A percentile compares a stretch with the other conserved stretches of the same genome.
Conservation (phyloP, 2,888 invertebrate genomes). For the Bibio marci region DNA sequence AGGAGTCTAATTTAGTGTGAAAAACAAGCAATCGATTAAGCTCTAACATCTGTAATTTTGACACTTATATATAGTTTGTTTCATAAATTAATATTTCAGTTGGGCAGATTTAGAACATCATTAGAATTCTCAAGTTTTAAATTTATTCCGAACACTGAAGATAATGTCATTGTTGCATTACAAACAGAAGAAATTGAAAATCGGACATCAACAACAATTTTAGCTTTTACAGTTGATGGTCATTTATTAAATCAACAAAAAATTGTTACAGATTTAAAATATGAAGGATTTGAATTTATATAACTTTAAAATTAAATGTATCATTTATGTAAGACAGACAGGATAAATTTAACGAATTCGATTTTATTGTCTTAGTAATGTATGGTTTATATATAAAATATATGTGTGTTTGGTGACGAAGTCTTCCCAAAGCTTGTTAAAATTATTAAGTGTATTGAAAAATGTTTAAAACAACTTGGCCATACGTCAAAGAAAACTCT, state of each 20-base stretch:
- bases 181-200: conserved; percentile 87
- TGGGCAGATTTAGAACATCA: conserved; percentile 38
- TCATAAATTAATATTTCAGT: conserved; percentile 19
- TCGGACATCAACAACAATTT: conserved; percentile 71
- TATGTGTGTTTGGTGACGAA: too few species aligned
- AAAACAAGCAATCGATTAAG: too few species aligned
- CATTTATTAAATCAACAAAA: conserved; percentile 54
- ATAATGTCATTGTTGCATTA: conserved; percentile 76
- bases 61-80: neutral
- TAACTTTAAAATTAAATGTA: conserved; percentile 31
- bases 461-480: too few species aligned
- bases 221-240: conserved; percentile 66
- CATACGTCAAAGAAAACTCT: too few species aligned
- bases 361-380: too few species aligned
- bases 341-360: too few species aligned
- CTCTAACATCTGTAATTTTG: conserved; percentile 1
- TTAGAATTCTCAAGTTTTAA: conserved; percentile 96
- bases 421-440: too few species aligned
- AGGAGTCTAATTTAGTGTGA: too few species aligned
- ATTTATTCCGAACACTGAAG: conserved; percentile 82
- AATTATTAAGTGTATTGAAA: too few species aligned
- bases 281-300: conserved; percentile 90
- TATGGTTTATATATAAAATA: too few species aligned
- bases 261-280: conserved; percentile 66
- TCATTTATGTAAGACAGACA: too few species aligned